phyloP scores from a whole-genome alignment of 2,113 vertebrate genomes.

The Cricetomys ansorgei region DNA sequence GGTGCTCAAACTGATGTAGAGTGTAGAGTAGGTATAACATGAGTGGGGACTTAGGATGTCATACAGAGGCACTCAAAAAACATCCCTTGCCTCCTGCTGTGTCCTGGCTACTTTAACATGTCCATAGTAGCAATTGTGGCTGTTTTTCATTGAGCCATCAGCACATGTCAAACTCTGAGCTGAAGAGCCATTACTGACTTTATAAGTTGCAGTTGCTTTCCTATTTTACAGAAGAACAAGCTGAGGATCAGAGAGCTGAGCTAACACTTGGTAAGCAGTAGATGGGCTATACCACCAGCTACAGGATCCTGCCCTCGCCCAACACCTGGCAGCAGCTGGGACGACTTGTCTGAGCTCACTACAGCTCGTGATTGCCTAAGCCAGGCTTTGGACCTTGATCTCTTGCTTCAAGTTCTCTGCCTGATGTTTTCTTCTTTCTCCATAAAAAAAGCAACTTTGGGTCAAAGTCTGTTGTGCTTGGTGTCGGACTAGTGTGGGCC shows the following conservation, averaged over 20 bases:
- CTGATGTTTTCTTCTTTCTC: not conserved
- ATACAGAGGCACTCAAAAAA: not conserved
- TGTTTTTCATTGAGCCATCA: not conserved
- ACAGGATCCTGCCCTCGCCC: not conserved
- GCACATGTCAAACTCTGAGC: not conserved
- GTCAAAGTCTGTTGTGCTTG: too few relatives aligned
- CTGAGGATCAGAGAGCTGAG: not conserved
- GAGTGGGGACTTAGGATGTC: too few relatives aligned
- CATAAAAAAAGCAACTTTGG: not conserved
- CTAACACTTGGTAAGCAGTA: not conserved
- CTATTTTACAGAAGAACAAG: not conserved
- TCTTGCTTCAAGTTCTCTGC: not conserved
- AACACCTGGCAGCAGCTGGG: too few relatives aligned
- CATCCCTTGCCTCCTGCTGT: not conserved
- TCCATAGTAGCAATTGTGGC: accelerated
- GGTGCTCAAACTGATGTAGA: not conserved
- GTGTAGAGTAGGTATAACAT: not conserved
- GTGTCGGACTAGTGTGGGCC: too few relatives aligned
- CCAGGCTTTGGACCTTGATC: not conserved
- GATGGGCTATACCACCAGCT: not conserved
- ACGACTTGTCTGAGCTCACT: not conserved
- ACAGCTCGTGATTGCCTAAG: too few relatives aligned
- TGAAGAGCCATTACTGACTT: not conserved
- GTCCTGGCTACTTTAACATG: not conserved
- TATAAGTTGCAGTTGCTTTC: not conserved